Percentiles rank a stretch among this genome's conserved stretches.
Evolutionary conservation across 2,113 vertebrate species (phyloP).

Genomic region (Cheirogaleus medius): DNA sequence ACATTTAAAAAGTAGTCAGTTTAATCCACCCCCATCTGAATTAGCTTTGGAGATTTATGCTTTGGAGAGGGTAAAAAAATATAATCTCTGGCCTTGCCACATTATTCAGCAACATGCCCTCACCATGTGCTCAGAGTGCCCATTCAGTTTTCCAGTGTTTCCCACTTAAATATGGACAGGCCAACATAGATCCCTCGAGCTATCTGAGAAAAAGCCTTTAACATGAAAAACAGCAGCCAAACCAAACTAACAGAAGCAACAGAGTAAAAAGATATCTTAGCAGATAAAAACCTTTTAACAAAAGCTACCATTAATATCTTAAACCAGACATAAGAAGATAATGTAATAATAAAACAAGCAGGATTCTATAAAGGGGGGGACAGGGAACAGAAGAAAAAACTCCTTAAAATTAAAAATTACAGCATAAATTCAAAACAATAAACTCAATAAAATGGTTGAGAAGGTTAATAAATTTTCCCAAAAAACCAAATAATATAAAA

Average conservation of each 20-base stretch:
- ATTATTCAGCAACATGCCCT: background rate
- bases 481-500: background rate
- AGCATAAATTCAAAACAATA: constrained; percentile 16
- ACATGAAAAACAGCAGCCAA: background rate
- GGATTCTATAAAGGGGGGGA: background rate
- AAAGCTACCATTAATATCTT: background rate
- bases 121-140: background rate
- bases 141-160: background rate
- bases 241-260: background rate
- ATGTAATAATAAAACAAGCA: background rate
- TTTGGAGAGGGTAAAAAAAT: background rate
- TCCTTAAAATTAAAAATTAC: constrained; percentile 20
- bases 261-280: background rate
- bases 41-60: background rate
- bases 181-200: background rate
- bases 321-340: background rate
- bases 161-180: background rate
- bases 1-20: background rate
- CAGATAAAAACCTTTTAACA: background rate
- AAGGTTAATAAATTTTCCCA: background rate
- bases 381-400: background rate
- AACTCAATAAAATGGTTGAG: background rate
- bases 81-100: background rate
- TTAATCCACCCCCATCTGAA: background rate
- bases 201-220: background rate